phyloP scores from a whole-genome alignment of 2,888 invertebrate species.

The Criorhina ranunculi region DNA sequence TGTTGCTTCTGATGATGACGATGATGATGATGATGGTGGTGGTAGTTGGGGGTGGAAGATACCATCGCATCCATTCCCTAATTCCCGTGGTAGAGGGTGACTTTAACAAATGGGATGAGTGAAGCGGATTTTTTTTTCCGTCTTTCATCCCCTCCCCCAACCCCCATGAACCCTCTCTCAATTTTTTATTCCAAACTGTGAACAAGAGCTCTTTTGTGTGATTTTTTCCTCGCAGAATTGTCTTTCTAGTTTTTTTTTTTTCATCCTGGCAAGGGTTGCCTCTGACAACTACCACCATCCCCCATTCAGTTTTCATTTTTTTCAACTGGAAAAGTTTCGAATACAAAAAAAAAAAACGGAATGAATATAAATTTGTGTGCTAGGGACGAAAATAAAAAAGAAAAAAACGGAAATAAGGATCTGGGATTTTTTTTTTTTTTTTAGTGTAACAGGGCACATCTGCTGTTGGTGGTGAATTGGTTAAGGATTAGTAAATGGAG shows the following conservation, averaged over 20 bases:
- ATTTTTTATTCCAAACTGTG: slow-evolving; percentile 67
- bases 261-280: slow-evolving; percentile 54
- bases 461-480: slow-evolving; percentile 71
- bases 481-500: slow-evolving; percentile 68
- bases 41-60: slow-evolving; percentile 38
- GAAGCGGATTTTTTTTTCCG: slow-evolving; percentile 48
- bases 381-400: slow-evolving; percentile 52
- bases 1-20: slow-evolving; percentile 32
- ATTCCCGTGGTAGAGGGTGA: slow-evolving; percentile 60
- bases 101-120: slow-evolving; percentile 73
- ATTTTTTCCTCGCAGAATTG: slow-evolving; percentile 65
- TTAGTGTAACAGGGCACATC: slow-evolving; percentile 67
- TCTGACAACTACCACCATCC: slow-evolving; percentile 47
- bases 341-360: slow-evolving; percentile 44
- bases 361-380: slow-evolving; percentile 76
- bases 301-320: slow-evolving; percentile 25
- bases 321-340: slow-evolving; percentile 37
- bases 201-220: slow-evolving; percentile 76
- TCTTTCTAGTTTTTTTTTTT: slow-evolving; percentile 52
- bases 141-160: not conserved
- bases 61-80: slow-evolving; percentile 57
- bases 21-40: slow-evolving; percentile 2
- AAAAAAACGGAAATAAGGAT: slow-evolving; percentile 54
- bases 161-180: not conserved
- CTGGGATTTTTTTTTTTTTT: slow-evolving; percentile 63